Evolutionary conservation across 1,140 invertebrate genomes (phyloP), one percentile per base, ranked within the genome.

Genomic region (Condylostylus longicornis): DNA sequence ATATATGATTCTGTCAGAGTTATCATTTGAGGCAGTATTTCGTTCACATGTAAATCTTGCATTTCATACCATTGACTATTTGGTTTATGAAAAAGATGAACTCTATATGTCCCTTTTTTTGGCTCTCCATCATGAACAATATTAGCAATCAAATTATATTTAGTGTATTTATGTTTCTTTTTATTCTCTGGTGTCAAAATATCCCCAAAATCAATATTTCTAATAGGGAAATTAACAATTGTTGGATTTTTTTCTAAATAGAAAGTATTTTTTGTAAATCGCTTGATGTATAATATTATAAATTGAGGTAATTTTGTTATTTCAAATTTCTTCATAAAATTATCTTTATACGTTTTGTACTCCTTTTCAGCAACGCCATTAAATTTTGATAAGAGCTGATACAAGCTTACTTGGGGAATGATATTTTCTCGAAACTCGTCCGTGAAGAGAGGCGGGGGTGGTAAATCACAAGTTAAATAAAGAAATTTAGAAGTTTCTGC

Each of bases 201-300:
- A 50, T 99, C 95, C 8, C 90, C 89, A 66, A 99, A 90, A 67
- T 99, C 95, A 9, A 98, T 82, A 61, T 93, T 91, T 54, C 86
- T 90, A 28, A 98, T 88, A 5, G 95, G 94, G 61, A 99, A 99
- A 65, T 98, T 99, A 1, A 99, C 94, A 58, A 99, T 98, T 0
- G 96, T 98, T 8, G 91, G 91, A 72, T 99, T 99, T 64, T 99
- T 99, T 58, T 99, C 96, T 10, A 94, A 74, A 53, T 95, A 97
- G 65, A 98, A 98, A 19, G 90, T 95, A 61, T 98, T 99, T 64
- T 94, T 98, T 3, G 91, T 97, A 60, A 99, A 98, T 46, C 96
- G 73, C 68, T 95, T 94, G 31, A 98, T 93, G 47, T 94, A 97
- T 33, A 98, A 63, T 50, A 99, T 97, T 12, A 99, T 71, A 65